Base-by-base conservation (phyloP, 2,888 invertebrate species). In the Eumacrocentrus americanus region DNA sequence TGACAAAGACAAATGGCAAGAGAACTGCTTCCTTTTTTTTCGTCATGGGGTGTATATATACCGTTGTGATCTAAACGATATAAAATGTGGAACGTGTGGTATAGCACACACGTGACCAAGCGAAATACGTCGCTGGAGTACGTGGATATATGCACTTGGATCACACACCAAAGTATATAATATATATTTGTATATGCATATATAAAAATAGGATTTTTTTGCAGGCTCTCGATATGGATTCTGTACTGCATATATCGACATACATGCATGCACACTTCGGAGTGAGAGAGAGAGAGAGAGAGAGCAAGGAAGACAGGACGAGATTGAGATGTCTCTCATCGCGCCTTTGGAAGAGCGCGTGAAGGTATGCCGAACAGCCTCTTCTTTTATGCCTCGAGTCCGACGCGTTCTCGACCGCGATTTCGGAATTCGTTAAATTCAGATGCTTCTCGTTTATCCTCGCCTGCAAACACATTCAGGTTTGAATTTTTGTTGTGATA, bases 321-420 rank as follows among this genome's bases (percentile, higher is more conserved):
- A 65, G 63, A 67, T 67, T 67, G 67, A 67, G 67, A 67, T 63
- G 66, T 67, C 66, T 63, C 64, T 60, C 61, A 62, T n/a, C 67
- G 62, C 63, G 58, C 66, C 63, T 64, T 66, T 63, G 65, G 63
- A 56, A 50, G 62, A 61, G 63, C 62, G 65, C 67, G 67, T 67
- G 67, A 66, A 66, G 66, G 67, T 66, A 66, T 66, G 63, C 63
- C 66, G 60, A 67, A 63, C 61, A 60, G 60, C 62, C 60, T 63
- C 62, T 62, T 62, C 61, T 64, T 63, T 60, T 62, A 53, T 34
- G 50, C 47, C 44, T 38, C 44, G 52, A 38, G 25, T 38, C 44
- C 48, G 44, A 52, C 46, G 29, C 20, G 40, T 22, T 16, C 40
- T 7, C 18, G 11, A n/a, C 22, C 37, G 34, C 50, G 25, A 50